phyloP scores from a whole-genome alignment of 1,140 invertebrate species.

The Melipona quadrifasciata region DNA sequence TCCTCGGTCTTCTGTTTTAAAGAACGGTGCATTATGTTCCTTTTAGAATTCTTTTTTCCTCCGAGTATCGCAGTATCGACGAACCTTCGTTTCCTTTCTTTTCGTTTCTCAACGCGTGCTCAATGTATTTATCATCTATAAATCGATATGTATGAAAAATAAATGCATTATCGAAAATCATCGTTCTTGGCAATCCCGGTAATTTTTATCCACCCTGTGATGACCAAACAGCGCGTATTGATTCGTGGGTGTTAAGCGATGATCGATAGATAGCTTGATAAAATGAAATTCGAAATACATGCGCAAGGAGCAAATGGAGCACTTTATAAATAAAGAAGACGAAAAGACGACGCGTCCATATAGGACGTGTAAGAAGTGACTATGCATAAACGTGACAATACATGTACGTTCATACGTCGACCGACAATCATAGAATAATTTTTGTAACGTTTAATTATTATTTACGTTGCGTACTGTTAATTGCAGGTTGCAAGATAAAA shows the following conservation, averaged over 20 bases:
- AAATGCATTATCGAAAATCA: background rate
- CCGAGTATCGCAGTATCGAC: conserved; percentile 5
- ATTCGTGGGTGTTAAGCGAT: conserved; percentile 27
- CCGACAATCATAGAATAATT: background rate
- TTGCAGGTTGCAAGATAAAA: background rate
- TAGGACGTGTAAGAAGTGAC: background rate
- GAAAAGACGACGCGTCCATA: background rate
- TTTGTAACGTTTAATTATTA: background rate
- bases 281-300: conserved; percentile 27
- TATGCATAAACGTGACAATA: background rate
- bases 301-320: background rate
- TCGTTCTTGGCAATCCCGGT: conserved; percentile 4
- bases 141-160: background rate
- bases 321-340: conserved; percentile 13
- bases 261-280: conserved; percentile 38
- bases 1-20: conserved; percentile 6
- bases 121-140: too few species aligned
- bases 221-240: conserved; percentile 34
- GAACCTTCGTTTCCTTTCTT: conserved; percentile 23
- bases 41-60: background rate
- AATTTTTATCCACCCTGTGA: conserved; percentile 35
- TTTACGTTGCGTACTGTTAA: too few species aligned
- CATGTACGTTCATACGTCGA: background rate
- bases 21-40: background rate
- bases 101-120: background rate